Conservation (phyloP, 2,797 vertebrate species). For the Spinus pinus region DNA sequence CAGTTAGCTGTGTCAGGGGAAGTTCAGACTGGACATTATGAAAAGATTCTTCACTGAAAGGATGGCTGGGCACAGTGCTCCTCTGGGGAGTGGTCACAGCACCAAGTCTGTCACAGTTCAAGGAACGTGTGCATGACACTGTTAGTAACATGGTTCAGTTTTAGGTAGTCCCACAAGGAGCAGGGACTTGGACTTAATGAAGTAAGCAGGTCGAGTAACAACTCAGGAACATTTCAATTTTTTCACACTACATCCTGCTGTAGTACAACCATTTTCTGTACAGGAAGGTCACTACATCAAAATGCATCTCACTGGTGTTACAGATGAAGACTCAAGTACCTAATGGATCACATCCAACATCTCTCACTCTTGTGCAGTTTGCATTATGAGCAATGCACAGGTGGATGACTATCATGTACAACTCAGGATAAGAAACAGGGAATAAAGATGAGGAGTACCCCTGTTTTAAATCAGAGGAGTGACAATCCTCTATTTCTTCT, state of each 20-base stretch:
- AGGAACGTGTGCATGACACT: accelerated
- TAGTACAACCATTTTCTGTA: not conserved
- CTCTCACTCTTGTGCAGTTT: not conserved
- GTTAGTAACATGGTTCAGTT: not conserved
- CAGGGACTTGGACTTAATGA: not conserved
- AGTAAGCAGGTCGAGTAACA: not conserved
- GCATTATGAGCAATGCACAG: accelerated
- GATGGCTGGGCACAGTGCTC: accelerated
- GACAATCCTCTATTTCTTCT: not conserved
- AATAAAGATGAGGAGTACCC: not conserved
- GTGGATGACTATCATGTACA: not conserved
- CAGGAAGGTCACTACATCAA: not conserved
- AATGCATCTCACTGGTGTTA: not conserved
- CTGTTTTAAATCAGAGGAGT: not conserved
- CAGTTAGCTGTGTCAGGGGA: not conserved
- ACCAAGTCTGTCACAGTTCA: not conserved
- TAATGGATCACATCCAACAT: not conserved
- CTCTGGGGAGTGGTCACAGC: not conserved
- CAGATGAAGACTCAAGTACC: not conserved
- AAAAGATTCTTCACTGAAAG: not conserved
- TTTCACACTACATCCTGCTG: not conserved
- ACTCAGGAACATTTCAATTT: not conserved
- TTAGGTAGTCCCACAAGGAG: not conserved
- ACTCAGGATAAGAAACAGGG: not conserved
- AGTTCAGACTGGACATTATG: not conserved